Base-by-base conservation (phyloP, 2,888 invertebrate genomes). In the Psylliodes chrysocephalus region DNA sequence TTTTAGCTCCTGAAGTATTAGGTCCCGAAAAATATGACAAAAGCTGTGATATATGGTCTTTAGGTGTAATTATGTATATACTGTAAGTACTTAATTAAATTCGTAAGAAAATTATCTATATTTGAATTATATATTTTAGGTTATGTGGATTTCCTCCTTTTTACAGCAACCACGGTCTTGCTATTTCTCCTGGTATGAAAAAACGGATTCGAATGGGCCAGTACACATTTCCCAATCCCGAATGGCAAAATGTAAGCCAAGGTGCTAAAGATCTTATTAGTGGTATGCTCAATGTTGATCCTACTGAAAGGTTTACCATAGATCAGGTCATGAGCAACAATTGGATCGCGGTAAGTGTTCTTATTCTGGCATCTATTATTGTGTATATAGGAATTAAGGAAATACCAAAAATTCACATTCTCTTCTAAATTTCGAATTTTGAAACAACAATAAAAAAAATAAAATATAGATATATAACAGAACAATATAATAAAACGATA, bases 151-250 rank as follows among this genome's bases (percentile, higher is more conserved):
- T 97, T 83, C 99, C 99, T 6, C 99, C 99, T 0, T 99, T 99
- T 85, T 99, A 98, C 83, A 97, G 97, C 78, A 96, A 96, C 82
- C 95, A 97, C 77, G 99, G 98, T 0, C 86, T 96, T 55, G 96
- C 98, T 33, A 98, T 99, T 81, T 98, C 97, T 0, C 98, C 99
- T 0, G 99, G 99, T 3, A 99, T 99, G 99, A 99, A 98, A 82
- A 96, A 93, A 82, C 87, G 96, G 66, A 97, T 97, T 76, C 88
- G 97, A 73, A 89, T 95, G 51, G 99, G 99, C 0, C 96, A 98
- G 81, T 99, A 97, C 82, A 96, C 96, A 76, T 99, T 99, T 81
- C 98, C 98, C 0, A 90, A 92, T 78, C 95, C 96, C 0, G 97
- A 97, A 79, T 97, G 97, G 97, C 90, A 92, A 60, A 91, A 94